These are phyloP conservation scores for Mechanitis mazaeus DNA, from an alignment of 2,888 invertebrate genomes.

Conservation along the genomic window DNA sequence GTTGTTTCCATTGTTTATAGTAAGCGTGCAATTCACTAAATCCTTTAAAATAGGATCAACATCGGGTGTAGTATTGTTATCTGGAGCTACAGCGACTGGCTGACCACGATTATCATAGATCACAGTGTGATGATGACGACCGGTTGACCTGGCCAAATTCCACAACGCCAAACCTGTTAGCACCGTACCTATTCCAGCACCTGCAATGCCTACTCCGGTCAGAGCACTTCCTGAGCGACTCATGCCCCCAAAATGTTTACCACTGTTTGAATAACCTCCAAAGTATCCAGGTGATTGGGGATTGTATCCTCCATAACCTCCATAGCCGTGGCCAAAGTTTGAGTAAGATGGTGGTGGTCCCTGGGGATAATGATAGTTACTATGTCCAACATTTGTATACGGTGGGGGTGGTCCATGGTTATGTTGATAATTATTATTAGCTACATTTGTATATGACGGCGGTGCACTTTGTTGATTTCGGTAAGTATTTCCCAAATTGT, in stretches of 20 bases:
- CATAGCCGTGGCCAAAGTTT: slow-evolving; percentile 42
- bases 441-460: slow-evolving; percentile 45
- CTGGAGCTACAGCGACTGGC: slow-evolving; percentile 63
- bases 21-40: slow-evolving; percentile 66
- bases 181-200: slow-evolving; percentile 68
- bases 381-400: slow-evolving; percentile 48
- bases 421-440: slow-evolving; percentile 46
- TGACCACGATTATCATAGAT: slow-evolving; percentile 69
- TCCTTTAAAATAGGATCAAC: slow-evolving; percentile 61
- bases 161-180: slow-evolving; percentile 70
- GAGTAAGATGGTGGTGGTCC: slow-evolving; percentile 57
- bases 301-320: slow-evolving; percentile 44
- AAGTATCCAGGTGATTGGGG: slow-evolving; percentile 64
- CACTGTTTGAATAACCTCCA: slow-evolving; percentile 53
- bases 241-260: slow-evolving; percentile 51
- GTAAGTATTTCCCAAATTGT: slow-evolving; percentile 44
- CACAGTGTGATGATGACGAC: slow-evolving; percentile 60
- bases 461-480: slow-evolving; percentile 52
- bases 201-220: slow-evolving; percentile 65
- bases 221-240: slow-evolving; percentile 56
- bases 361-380: slow-evolving; percentile 50
- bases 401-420: slow-evolving; percentile 51
- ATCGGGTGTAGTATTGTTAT: slow-evolving; percentile 47
- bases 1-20: slow-evolving; percentile 55
- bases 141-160: slow-evolving; percentile 71